phyloP scores from a whole-genome alignment of 64 coral and sea anemone species.

The Cladopsammia gracilis region DNA sequence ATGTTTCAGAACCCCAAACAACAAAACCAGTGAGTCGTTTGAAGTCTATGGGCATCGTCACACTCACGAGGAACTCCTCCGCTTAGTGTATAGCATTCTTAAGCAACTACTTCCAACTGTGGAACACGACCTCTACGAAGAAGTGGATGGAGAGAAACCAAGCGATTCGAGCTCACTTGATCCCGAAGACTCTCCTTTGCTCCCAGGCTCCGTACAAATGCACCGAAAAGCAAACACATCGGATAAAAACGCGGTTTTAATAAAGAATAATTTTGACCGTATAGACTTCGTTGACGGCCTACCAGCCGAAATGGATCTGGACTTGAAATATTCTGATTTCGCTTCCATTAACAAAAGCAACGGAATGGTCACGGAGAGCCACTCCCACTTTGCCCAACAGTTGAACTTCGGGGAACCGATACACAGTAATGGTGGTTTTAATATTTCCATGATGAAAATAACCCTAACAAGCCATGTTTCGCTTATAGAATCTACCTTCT shows the following conservation, averaged over 20 bases:
- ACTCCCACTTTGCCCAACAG: background rate
- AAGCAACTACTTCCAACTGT: conserved; percentile 52
- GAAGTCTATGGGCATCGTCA: conserved; percentile 20
- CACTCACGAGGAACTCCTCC: conserved; percentile 39
- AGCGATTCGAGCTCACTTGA: background rate
- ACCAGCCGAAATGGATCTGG: conserved; percentile 46
- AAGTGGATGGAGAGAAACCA: conserved; percentile 29
- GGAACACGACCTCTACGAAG: conserved; percentile 36
- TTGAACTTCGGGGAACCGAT: conserved; percentile 53
- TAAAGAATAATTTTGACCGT: conserved; percentile 58
- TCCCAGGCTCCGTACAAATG: conserved; percentile 63
- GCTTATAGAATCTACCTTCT: background rate
- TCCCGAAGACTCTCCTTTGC: conserved; percentile 31
- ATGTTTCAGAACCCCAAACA: too few relatives aligned
- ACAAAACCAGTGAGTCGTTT: background rate
- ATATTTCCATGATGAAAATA: conserved; percentile 29
- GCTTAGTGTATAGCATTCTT: conserved; percentile 17
- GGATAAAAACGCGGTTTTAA: background rate
- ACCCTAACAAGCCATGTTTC: conserved; percentile 22
- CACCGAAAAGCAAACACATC: conserved; percentile 52
- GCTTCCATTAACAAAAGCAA: conserved; percentile 22
- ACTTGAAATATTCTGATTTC: conserved; percentile 27
- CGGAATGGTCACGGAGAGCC: conserved; percentile 49
- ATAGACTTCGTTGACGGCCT: conserved; percentile 1
- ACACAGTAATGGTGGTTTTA: background rate